Conservation (phyloP, 1,140 invertebrate species). For the Drosophila parvula region DNA sequence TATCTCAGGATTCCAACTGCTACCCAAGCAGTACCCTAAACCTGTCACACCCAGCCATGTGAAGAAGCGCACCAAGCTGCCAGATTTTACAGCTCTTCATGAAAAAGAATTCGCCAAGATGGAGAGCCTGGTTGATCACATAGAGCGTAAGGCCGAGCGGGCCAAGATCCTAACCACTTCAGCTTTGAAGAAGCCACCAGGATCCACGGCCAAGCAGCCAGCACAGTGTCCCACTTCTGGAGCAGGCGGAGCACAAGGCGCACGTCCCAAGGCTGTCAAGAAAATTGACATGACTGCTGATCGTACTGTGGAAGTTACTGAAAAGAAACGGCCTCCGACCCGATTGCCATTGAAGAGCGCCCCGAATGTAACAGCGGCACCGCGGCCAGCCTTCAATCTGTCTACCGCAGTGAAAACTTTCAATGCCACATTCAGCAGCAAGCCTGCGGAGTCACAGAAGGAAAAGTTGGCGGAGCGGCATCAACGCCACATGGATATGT, state of each 20-base stretch:
- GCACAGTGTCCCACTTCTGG: background rate
- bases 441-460: constrained; percentile 1
- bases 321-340: background rate
- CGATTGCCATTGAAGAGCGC: constrained; percentile 20
- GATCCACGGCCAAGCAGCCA: constrained; percentile 33
- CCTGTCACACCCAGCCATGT: constrained; percentile 39
- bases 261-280: constrained; percentile 23
- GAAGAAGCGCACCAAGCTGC: constrained; percentile 85
- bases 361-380: background rate
- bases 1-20: constrained; percentile 16
- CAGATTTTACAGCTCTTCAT: constrained; percentile 88
- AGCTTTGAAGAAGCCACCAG: constrained; percentile 28
- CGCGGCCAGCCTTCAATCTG: constrained; percentile 48
- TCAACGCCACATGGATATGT: constrained; percentile 75
- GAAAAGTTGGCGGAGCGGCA: constrained; percentile 48
- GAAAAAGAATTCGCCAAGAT: constrained; percentile 87
- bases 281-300: constrained; percentile 32
- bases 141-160: constrained; percentile 85
- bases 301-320: background rate
- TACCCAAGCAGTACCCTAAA: background rate
- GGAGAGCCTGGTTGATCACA: constrained; percentile 87
- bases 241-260: background rate
- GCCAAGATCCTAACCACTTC: constrained; percentile 83
- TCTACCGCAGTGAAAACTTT: constrained; percentile 30
- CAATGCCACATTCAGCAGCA: constrained; percentile 9